A percentile compares a stretch with the other conserved stretches of the same genome.
Conservation (phyloP, 2,888 invertebrate species). For the Agrypnus murinus region DNA sequence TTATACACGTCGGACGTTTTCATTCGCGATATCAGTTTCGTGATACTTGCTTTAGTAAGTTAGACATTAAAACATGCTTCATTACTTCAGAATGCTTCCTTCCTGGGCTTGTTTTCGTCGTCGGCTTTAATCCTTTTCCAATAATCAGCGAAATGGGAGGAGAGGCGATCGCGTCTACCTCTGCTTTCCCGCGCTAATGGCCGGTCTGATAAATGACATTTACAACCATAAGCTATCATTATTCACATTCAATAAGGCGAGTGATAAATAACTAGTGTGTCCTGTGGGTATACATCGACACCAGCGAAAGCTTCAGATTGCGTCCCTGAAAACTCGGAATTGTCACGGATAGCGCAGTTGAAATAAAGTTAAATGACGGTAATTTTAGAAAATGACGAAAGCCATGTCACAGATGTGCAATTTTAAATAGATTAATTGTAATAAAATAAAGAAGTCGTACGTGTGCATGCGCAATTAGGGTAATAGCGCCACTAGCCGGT, state of each 20-base stretch:
- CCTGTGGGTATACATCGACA: conserved; percentile 41
- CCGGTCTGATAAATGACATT: conserved; percentile 58
- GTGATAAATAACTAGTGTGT: conserved; percentile 56
- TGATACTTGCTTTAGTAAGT: conserved; percentile 28
- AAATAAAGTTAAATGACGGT: conserved; percentile 57
- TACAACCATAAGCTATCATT: conserved; percentile 55
- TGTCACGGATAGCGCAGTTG: conserved; percentile 39
- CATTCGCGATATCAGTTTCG: conserved; percentile 26
- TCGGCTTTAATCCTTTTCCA: conserved; percentile 57
- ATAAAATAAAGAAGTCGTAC: conserved; percentile 53
- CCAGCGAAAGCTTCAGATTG: conserved; percentile 10
- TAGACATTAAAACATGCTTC: conserved; percentile 45
- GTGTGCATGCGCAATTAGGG: conserved; percentile 61
- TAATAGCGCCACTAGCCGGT: conserved; percentile 59
- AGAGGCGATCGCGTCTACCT: conserved; percentile 37
- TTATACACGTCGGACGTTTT: conserved; percentile 19
- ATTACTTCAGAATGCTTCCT: conserved; percentile 52
- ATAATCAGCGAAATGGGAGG: conserved; percentile 49
- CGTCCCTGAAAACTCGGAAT: background rate
- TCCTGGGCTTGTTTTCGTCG: conserved; percentile 55
- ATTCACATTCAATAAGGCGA: conserved; percentile 59
- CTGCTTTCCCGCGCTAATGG: conserved; percentile 46
- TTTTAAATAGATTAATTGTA: conserved; percentile 58
- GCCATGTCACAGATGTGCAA: conserved; percentile 61
- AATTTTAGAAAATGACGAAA: conserved; percentile 58